Evolutionary conservation across 30 jellyfish, hydroid and myxozoan species (phyloP).

Genomic region (Phacellophora camtschatica): DNA sequence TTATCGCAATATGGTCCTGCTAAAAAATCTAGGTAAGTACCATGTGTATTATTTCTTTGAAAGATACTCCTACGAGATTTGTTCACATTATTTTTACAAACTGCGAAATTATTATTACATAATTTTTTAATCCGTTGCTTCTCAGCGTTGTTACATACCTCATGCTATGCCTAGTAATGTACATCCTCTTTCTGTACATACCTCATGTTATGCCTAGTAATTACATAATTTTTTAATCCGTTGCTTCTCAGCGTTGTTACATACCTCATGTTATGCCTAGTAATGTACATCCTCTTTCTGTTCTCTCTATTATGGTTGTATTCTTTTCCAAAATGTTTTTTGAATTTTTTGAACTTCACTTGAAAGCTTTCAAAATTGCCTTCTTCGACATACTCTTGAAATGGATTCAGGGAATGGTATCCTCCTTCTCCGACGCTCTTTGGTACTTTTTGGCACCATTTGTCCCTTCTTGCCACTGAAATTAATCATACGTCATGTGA

Average conservation of each 20-base stretch:
- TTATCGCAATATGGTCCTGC: too few relatives aligned
- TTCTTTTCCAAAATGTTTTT: constrained; percentile 8
- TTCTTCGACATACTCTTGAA: constrained; percentile 32
- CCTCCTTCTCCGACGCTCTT: constrained; percentile 37
- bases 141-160: too few relatives aligned
- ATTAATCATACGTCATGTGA: not conserved
- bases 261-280: constrained; percentile 66
- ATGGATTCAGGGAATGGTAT: constrained; percentile 33
- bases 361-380: constrained; percentile 16
- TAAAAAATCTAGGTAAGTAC: too few relatives aligned
- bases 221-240: too few relatives aligned
- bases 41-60: too few relatives aligned
- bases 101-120: too few relatives aligned
- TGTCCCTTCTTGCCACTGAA: constrained; percentile 59
- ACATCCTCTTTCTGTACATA: constrained; percentile 55
- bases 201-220: too few relatives aligned
- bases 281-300: constrained; percentile 54
- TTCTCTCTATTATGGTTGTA: constrained; percentile 9
- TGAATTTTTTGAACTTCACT: constrained; percentile 11
- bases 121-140: too few relatives aligned
- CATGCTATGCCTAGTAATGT: constrained; percentile 59
- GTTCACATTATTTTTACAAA: too few relatives aligned
- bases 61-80: too few relatives aligned
- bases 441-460: constrained; percentile 49
- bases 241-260: too few relatives aligned